Percentiles rank a stretch among this genome's conserved stretches.
Conservation (phyloP, 2,888 invertebrate genomes). For the Rhopalosiphum nymphaeae region DNA sequence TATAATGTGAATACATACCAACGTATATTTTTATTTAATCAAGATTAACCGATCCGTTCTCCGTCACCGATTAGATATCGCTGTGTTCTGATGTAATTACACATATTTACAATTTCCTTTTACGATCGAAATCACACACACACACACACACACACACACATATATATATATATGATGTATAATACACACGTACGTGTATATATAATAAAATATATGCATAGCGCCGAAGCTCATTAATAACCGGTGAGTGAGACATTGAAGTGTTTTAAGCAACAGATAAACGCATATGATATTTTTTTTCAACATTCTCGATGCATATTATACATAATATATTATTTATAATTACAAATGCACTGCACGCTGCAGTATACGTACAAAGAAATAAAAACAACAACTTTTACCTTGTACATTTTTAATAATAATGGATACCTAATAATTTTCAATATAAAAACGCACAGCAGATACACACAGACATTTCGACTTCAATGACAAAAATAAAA, state of each 20-base stretch:
- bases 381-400: conserved; percentile 29
- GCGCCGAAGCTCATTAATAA: conserved; percentile 41
- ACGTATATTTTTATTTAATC: neutral
- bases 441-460: neutral
- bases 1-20: neutral
- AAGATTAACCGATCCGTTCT: conserved; percentile 2
- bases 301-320: neutral
- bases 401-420: neutral
- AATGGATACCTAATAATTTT: neutral
- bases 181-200: neutral
- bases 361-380: neutral
- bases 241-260: conserved; percentile 44
- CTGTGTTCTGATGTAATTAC: conserved; percentile 9
- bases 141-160: neutral
- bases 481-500: neutral
- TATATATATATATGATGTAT: neutral
- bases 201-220: conserved; percentile 22
- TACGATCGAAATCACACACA: neutral
- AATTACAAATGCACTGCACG: conserved; percentile 35
- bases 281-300: conserved; percentile 19
- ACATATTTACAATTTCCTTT: conserved; percentile 35
- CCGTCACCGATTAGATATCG: conserved; percentile 19
- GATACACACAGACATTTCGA: neutral
- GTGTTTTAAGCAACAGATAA: conserved; percentile 55
- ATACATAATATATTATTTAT: conserved; percentile 13